These are phyloP conservation scores for Pantelozetes paolii DNA, from an alignment of 2,888 invertebrate genomes.

Conservation along the genomic window DNA sequence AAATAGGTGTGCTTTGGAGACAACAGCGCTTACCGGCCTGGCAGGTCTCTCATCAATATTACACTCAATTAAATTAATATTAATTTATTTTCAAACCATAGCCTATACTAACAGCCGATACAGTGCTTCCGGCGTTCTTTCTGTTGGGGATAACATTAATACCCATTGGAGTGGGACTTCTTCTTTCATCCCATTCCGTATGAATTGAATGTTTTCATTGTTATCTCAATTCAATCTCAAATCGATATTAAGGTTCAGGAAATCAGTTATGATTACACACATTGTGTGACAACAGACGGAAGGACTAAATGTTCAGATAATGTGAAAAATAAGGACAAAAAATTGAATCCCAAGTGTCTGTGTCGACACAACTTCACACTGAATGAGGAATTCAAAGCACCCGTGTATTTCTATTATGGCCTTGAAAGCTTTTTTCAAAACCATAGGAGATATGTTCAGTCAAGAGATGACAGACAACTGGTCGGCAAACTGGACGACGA, in stretches of 20 bases:
- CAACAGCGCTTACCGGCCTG: conserved; percentile 93
- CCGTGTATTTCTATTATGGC: conserved; percentile 96
- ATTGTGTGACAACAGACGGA: conserved; percentile 52
- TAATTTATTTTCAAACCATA: neutral
- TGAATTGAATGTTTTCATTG: neutral
- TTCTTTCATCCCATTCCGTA: conserved; percentile 83
- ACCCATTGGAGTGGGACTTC: conserved; percentile 87
- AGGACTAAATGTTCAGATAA: conserved; percentile 61
- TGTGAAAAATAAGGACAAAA: conserved; percentile 52
- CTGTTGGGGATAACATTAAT: conserved; percentile 95
- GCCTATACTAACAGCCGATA: conserved; percentile 94
- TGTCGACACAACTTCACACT: conserved; percentile 68
- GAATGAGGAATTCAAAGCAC: conserved; percentile 64
- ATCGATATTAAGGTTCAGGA: conserved; percentile 62
- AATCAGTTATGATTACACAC: conserved; percentile 73
- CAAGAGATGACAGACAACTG: conserved; percentile 82
- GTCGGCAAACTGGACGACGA: conserved; percentile 61
- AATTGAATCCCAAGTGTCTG: conserved; percentile 47
- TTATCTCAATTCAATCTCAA: conserved; percentile 11
- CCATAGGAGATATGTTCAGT: conserved; percentile 95
- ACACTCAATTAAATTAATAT: neutral
- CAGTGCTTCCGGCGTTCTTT: conserved; percentile 93
- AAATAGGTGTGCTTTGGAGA: conserved; percentile 56
- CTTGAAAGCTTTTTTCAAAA: conserved; percentile 98
- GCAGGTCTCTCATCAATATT: conserved; percentile 60